phyloP scores from a whole-genome alignment of 1,140 invertebrate genomes.

The Ips nitidus region DNA sequence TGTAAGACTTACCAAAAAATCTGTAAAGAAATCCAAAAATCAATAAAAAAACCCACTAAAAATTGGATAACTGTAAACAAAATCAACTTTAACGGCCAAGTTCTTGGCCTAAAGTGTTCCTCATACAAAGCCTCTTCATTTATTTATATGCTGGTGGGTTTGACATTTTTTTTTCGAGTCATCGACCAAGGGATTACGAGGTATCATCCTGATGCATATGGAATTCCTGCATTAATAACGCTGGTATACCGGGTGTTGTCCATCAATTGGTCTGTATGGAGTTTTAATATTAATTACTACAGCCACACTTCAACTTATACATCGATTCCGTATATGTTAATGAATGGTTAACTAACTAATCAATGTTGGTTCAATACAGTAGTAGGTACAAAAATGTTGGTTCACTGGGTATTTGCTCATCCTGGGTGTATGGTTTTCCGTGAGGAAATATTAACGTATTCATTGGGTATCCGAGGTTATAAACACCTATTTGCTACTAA shows the following conservation, averaged over 20 bases:
- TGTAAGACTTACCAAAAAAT: neutral
- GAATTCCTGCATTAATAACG: slow-evolving; percentile 15
- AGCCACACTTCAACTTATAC: no score
- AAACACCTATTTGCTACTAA: neutral
- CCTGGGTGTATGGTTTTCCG: slow-evolving; percentile 2
- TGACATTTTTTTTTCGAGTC: slow-evolving; percentile 27
- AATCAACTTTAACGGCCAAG: slow-evolving; percentile 17
- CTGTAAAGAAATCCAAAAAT: neutral
- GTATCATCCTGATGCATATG: slow-evolving; percentile 23
- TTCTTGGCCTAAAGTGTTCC: slow-evolving; percentile 25
- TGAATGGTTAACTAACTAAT: no score
- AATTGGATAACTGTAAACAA: slow-evolving; percentile 16
- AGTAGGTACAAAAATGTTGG: no score
- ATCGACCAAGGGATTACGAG: slow-evolving; percentile 27
- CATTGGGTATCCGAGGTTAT: slow-evolving; percentile 5
- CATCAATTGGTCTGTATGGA: no score
- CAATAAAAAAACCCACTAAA: slow-evolving; percentile 7
- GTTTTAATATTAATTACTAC: no score
- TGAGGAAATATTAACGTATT: slow-evolving; percentile 5
- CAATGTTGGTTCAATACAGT: no score
- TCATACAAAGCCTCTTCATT: slow-evolving; percentile 16
- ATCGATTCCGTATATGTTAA: no score
- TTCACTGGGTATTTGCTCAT: neutral
- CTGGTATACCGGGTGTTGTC: neutral
- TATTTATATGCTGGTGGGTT: slow-evolving; percentile 30